phyloP scores from a whole-genome alignment of 2,888 invertebrate species.

The Pheosia gnoma region DNA sequence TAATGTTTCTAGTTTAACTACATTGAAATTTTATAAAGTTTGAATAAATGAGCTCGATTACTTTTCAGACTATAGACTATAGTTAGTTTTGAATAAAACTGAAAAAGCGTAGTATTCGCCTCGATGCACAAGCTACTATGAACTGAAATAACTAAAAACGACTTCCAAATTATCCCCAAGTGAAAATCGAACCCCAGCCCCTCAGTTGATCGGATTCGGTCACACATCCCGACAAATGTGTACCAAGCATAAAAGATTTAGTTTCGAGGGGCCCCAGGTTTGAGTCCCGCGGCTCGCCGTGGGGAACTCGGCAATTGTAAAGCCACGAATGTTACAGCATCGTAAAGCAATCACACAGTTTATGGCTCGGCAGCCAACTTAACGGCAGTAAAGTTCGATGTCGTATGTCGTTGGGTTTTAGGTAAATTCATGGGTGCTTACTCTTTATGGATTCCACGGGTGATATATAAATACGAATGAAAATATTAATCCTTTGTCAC shows the following conservation, averaged over 20 bases:
- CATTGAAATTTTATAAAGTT: too few species aligned
- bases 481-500: too few species aligned
- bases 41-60: too few species aligned
- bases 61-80: too few species aligned
- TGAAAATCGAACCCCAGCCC: constrained; percentile 1
- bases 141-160: background rate
- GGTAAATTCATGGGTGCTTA: constrained; percentile 31
- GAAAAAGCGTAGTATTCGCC: background rate
- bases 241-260: constrained; percentile 9
- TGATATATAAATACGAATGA: background rate
- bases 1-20: too few species aligned
- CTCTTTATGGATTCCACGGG: constrained; percentile 17
- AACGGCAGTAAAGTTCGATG: constrained; percentile 47
- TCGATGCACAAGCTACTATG: background rate
- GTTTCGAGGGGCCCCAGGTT: constrained; percentile 14
- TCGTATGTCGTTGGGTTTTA: constrained; percentile 55
- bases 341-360: constrained; percentile 63
- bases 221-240: constrained; percentile 7
- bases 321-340: constrained; percentile 52
- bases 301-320: constrained; percentile 38
- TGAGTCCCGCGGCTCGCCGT: constrained; percentile 25
- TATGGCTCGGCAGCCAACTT: constrained; percentile 60
- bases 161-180: background rate
- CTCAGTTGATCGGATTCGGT: constrained; percentile 10
- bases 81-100: too few species aligned